Evolutionary conservation across 2,888 invertebrate species (phyloP).

Genomic region (Saturnia pavonia): DNA sequence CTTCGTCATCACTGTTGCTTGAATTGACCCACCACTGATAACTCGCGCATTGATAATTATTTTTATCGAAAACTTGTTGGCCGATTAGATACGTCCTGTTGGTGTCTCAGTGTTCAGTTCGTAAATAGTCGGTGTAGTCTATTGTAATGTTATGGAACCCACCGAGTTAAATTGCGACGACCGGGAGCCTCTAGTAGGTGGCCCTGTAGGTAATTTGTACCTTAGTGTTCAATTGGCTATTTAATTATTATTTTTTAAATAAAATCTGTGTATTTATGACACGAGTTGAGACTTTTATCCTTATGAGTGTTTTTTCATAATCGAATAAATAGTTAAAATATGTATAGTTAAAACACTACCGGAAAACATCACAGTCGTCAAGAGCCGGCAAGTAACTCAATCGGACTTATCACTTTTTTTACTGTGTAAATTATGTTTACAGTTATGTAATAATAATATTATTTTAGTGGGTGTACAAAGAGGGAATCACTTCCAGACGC

Average conservation of each 20-base stretch:
- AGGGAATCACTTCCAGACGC: too few species aligned
- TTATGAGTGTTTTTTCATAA: too few species aligned
- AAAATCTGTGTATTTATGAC: not conserved
- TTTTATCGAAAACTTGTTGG: slow-evolving; percentile 7
- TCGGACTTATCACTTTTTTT: too few species aligned
- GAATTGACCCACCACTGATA: not conserved
- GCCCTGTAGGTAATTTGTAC: slow-evolving; percentile 53
- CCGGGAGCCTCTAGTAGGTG: slow-evolving; percentile 45
- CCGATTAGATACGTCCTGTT: slow-evolving; percentile 23
- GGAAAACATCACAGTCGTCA: too few species aligned
- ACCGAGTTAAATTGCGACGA: slow-evolving; percentile 38
- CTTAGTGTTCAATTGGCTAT: not conserved
- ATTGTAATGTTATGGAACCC: slow-evolving; percentile 30
- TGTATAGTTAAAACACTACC: too few species aligned
- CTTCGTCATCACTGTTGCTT: too few species aligned
- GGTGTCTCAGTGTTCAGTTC: slow-evolving; percentile 24
- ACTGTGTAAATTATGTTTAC: too few species aligned
- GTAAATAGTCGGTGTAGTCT: slow-evolving; percentile 26
- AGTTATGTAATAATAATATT: too few species aligned
- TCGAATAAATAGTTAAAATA: too few species aligned
- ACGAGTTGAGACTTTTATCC: not conserved
- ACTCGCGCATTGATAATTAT: slow-evolving; percentile 4
- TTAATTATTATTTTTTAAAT: not conserved
- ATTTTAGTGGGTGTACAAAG: too few species aligned
- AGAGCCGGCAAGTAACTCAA: too few species aligned